Conservation (phyloP, 2,888 invertebrate genomes). For the Pammene aurita region DNA sequence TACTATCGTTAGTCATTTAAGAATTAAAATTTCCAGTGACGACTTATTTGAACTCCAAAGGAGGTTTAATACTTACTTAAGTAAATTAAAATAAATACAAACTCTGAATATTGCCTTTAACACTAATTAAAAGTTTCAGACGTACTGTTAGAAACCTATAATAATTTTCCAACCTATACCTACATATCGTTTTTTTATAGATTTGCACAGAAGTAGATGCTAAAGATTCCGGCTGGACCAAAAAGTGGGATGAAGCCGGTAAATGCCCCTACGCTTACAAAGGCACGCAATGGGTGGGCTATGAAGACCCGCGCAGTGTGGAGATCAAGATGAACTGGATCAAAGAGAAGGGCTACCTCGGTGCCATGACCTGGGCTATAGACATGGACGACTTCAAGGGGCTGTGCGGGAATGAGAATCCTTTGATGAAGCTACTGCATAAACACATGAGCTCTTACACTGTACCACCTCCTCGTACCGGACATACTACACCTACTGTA, state of each 20-base stretch:
- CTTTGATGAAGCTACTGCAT: constrained; percentile 88
- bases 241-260: constrained; percentile 92
- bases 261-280: constrained; percentile 93
- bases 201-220: constrained; percentile 90
- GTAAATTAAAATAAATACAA: too few species aligned
- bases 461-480: constrained; percentile 86
- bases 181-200: constrained; percentile 62
- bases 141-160: too few species aligned
- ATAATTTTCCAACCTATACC: too few species aligned
- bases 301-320: constrained; percentile 91
- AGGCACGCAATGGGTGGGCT: constrained; percentile 95
- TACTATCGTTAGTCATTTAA: too few species aligned
- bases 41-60: too few species aligned
- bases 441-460: constrained; percentile 87
- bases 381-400: constrained; percentile 96
- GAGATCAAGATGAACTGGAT: constrained; percentile 96
- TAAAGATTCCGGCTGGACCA: constrained; percentile 89
- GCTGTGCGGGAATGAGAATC: constrained; percentile 90
- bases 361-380: constrained; percentile 96
- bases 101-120: too few species aligned
- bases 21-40: too few species aligned
- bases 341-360: constrained; percentile 89
- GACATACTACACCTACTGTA: constrained; percentile 87
- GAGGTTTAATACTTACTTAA: too few species aligned
- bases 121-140: too few species aligned